Conservation (phyloP, 2,113 vertebrate species). For the Mormoops blainvillei region DNA sequence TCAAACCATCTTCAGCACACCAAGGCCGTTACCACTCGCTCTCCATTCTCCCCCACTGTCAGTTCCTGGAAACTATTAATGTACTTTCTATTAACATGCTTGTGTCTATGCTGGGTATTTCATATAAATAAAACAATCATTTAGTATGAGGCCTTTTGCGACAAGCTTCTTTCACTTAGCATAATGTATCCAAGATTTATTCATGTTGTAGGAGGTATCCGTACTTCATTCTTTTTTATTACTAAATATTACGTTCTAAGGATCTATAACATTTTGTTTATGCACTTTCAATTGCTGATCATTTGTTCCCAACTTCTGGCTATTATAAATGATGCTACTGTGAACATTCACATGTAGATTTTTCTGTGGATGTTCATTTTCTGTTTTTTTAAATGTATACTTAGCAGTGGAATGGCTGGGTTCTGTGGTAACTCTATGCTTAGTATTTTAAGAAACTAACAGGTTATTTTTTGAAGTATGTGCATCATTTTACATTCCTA, state of each 20-base stretch:
- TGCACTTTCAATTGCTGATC: neutral
- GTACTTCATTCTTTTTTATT: neutral
- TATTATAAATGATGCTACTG: neutral
- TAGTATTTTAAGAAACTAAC: neutral
- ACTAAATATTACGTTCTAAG: neutral
- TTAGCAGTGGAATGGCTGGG: neutral
- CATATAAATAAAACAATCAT: neutral
- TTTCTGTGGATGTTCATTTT: neutral
- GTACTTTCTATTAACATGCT: neutral
- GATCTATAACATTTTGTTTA: neutral
- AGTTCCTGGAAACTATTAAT: neutral
- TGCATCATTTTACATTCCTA: neutral
- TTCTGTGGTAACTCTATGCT: neutral
- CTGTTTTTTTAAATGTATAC: neutral
- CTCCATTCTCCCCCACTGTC: neutral
- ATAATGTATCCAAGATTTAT: neutral
- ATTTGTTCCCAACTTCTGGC: neutral
- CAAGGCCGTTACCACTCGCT: neutral
- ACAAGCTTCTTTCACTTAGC: neutral
- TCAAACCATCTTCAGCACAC: neutral
- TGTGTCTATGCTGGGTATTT: neutral
- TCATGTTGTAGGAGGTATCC: neutral
- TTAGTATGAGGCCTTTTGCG: neutral
- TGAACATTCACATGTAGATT: neutral
- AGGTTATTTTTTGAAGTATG: neutral